These are phyloP conservation scores for Eustalomyia histrio DNA, from an alignment of 2,888 invertebrate species.

Conservation along the genomic window DNA sequence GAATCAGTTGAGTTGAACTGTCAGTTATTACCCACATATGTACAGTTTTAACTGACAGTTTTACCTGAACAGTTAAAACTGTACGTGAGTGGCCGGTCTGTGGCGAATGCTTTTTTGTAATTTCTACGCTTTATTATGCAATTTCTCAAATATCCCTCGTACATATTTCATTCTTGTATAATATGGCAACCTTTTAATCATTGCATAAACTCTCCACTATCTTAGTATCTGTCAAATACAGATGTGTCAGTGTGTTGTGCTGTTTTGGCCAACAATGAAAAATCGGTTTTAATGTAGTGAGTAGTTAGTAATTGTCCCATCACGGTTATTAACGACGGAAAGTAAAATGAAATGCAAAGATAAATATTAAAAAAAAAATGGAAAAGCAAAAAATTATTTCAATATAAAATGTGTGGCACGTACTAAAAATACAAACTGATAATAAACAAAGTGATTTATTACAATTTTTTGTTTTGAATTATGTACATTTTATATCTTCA, in stretches of 20 bases:
- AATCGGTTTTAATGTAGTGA: slow-evolving; percentile 41
- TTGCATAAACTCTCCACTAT: slow-evolving; percentile 42
- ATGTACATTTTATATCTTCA: slow-evolving; percentile 9
- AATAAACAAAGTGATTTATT: slow-evolving; percentile 36
- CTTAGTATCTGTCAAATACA: slow-evolving; percentile 52
- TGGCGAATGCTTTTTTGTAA: too few relatives aligned
- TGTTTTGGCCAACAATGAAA: slow-evolving; percentile 52
- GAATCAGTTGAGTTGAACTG: too few relatives aligned
- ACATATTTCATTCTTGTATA: background rate
- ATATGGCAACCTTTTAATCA: slow-evolving; percentile 34
- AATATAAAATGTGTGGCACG: slow-evolving; percentile 43
- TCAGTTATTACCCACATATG: too few relatives aligned
- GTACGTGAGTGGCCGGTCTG: too few relatives aligned
- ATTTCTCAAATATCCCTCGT: background rate
- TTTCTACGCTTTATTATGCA: too few relatives aligned
- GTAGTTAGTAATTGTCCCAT: slow-evolving; percentile 52
- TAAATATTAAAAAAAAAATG: slow-evolving; percentile 7
- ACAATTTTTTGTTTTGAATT: background rate
- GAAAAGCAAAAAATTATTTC: background rate
- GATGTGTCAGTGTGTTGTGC: slow-evolving; percentile 40
- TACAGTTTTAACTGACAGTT: too few relatives aligned
- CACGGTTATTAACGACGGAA: slow-evolving; percentile 35
- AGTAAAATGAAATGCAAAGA: slow-evolving; percentile 26
- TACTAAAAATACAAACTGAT: background rate
- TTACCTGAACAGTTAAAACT: too few relatives aligned